Percentiles rank a stretch among this genome's conserved stretches.
Conservation (phyloP, 2,888 invertebrate species). For the Doris montereyensis region DNA sequence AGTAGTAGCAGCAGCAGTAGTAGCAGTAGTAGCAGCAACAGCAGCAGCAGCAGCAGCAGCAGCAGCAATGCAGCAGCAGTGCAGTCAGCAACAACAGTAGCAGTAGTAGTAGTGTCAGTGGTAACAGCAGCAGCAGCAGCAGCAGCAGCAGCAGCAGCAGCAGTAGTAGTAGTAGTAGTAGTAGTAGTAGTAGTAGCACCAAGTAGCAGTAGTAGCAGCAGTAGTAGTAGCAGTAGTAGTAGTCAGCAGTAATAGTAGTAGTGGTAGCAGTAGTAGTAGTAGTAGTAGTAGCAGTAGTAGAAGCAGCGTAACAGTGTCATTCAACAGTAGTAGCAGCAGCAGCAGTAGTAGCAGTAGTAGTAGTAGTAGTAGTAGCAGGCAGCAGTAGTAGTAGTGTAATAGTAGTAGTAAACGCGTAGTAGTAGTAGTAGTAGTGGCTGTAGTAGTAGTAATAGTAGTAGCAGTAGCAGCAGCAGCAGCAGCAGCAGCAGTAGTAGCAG, state of each 20-base stretch:
- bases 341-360: constrained; percentile 21
- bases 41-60: background rate
- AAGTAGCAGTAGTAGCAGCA: constrained; percentile 22
- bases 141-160: constrained; percentile 10
- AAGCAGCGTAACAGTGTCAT: background rate
- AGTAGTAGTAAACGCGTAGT: too few species aligned
- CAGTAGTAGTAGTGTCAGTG: constrained; percentile 18
- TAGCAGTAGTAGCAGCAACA: constrained; percentile 16
- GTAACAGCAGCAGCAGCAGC: constrained; percentile 7
- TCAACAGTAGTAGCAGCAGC: constrained; percentile 6
- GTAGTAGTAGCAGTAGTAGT: constrained; percentile 14
- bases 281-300: constrained; percentile 18
- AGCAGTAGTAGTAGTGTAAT: too few species aligned
- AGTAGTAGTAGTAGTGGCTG: too few species aligned
- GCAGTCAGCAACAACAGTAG: constrained; percentile 18
- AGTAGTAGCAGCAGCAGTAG: constrained; percentile 20
- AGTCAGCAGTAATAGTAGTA: constrained; percentile 15
- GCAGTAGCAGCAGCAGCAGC: too few species aligned
- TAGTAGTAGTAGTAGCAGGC: constrained; percentile 11
- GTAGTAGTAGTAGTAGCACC: constrained; percentile 25
- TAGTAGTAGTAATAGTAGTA: too few species aligned
- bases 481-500: too few species aligned
- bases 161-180: constrained; percentile 25
- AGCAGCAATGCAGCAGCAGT: constrained; percentile 20
- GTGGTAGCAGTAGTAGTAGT: constrained; percentile 13